Base-by-base conservation (phyloP, 2,888 invertebrate genomes). In the Cephalotes varians region DNA sequence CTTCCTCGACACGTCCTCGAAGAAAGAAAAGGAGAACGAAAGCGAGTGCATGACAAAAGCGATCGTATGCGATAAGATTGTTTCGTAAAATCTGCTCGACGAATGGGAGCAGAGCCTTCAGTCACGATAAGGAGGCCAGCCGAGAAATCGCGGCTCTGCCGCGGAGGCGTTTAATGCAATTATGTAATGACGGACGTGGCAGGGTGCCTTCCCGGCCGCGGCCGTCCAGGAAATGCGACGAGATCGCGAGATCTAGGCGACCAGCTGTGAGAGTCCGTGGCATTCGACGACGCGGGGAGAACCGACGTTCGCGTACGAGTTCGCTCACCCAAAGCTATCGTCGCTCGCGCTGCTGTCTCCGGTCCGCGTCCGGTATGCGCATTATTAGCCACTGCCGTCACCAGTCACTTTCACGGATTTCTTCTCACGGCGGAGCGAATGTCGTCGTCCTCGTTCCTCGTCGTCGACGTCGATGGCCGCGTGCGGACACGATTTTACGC, bases 261-360 rank as follows among this genome's bases (percentile, higher is more conserved):
- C 92, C 92, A 92, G 92, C 92, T 92, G 92, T 92, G 92, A 91
- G 71, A 85, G 67, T 67, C 56, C 54, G 25, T n/a, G 47, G 40
- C 40, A 3, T 15, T 40, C 40, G 65, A 47, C n/a, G n/a, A 62
- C 49, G 76, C 72, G 71, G 88, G 87, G 86, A 82, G 84, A 84
- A 80, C 82, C 28, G 47, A 60, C 18, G 12, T 34, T 85, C 28
- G 82, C 51, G 28, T 83, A 84, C 88, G 10, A 21, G 88, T 90
- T 88, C 90, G 91, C 92, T 92, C 85, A 92, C 73, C 91, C 87
- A 7, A 90, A 81, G 40, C 90, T 91, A 91, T 92, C 89, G 91
- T 91, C 84, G 90, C 88, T 87, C 86, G 87, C 85, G 82, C 84
- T 88, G 84, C 79, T 86, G 85, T 89, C 86, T 89, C 83, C 90